Evolutionary conservation across 2,113 vertebrate species (phyloP).

Genomic region (Grus americana): DNA sequence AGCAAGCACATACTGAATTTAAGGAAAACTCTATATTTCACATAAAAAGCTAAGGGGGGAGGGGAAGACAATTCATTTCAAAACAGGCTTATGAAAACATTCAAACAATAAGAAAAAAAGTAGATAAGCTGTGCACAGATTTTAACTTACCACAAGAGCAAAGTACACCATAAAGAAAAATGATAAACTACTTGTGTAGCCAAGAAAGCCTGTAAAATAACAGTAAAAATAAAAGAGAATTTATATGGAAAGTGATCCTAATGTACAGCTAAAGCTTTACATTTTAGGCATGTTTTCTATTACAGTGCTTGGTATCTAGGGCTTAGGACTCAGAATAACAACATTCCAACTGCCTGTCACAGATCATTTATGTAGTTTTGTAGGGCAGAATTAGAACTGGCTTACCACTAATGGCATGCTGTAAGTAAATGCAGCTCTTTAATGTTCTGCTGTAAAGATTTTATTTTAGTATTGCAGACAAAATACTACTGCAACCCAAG

Average conservation of each 20-base stretch:
- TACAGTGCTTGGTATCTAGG: conserved; percentile 77
- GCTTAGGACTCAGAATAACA: conserved; percentile 79
- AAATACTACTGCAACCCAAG: conserved; percentile 79
- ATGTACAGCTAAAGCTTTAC: conserved; percentile 74
- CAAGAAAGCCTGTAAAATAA: conserved; percentile 92
- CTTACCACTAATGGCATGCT: conserved; percentile 81
- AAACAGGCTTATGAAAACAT: conserved; percentile 51
- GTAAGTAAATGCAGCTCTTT: conserved; percentile 81
- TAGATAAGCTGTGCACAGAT: conserved; percentile 57
- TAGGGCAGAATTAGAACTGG: conserved; percentile 79
- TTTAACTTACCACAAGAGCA: conserved; percentile 89
- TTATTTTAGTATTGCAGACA: conserved; percentile 83
- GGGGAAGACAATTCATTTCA: conserved; percentile 44
- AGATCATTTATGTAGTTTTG: conserved; percentile 82
- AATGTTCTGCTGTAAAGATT: conserved; percentile 82
- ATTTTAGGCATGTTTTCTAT: conserved; percentile 79
- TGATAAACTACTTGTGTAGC: conserved; percentile 94
- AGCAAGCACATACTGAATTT: not conserved
- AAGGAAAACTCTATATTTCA: conserved; percentile 13
- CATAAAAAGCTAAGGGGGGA: conserved; percentile 4
- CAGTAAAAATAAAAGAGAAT: conserved; percentile 80
- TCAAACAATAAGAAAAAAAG: conserved; percentile 60
- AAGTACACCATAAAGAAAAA: conserved; percentile 95
- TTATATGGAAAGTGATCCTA: conserved; percentile 82
- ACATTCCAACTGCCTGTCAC: conserved; percentile 83